Evolutionary conservation across 2,113 vertebrate species (phyloP).

Genomic region (Chelonoidis abingdonii): DNA sequence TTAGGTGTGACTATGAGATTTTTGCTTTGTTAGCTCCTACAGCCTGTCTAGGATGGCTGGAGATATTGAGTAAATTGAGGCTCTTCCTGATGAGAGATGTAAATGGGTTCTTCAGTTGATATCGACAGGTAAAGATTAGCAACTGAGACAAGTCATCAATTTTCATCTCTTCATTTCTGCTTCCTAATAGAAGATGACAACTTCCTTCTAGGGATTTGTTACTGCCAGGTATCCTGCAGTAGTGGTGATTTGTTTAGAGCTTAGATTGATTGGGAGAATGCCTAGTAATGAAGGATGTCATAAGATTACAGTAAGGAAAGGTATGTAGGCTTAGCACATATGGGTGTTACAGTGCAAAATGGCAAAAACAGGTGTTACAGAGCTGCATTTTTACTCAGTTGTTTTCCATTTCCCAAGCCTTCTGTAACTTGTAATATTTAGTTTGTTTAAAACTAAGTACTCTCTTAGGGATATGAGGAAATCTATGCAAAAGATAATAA

Average conservation of each 20-base stretch:
- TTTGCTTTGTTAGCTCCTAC: background rate
- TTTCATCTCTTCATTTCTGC: constrained; percentile 44
- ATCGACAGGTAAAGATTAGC: constrained; percentile 45
- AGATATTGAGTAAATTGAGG: background rate
- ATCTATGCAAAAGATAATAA: constrained; percentile 15
- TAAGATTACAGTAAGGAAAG: background rate
- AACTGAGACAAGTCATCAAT: constrained; percentile 27
- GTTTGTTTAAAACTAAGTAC: constrained; percentile 18
- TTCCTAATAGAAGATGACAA: constrained; percentile 52
- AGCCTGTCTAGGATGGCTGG: background rate
- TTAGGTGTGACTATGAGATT: background rate
- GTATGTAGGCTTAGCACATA: background rate
- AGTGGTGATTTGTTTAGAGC: constrained; percentile 10
- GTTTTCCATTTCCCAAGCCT: background rate
- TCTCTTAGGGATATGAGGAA: background rate
- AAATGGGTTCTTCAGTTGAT: constrained; percentile 21
- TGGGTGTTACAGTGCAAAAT: too few relatives aligned
- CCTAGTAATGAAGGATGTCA: background rate
- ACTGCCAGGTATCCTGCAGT: background rate
- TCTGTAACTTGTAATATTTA: background rate
- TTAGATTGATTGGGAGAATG: background rate
- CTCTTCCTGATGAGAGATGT: background rate
- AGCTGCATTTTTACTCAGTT: background rate
- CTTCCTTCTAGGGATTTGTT: constrained; percentile 58
- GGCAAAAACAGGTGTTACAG: background rate